A percentile compares a stretch with the other conserved stretches of the same genome.
These are phyloP conservation scores for Ditylenchus weischeri DNA, from an alignment of 2,888 invertebrate species.

Conservation along the genomic window DNA sequence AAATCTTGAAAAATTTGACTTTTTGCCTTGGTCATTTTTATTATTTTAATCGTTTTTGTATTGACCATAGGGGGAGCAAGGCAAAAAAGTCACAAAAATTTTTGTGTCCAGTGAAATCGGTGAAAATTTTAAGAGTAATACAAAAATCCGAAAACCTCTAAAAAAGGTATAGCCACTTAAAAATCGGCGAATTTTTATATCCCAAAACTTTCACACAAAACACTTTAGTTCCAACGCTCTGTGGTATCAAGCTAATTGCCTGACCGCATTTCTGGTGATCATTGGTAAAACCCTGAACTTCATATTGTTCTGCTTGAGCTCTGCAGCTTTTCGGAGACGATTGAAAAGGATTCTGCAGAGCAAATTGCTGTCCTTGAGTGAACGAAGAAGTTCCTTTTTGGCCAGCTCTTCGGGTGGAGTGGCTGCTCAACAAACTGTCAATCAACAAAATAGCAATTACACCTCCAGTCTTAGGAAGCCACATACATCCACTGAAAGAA, in stretches of 20 bases:
- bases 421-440: not conserved
- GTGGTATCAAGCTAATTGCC: conserved; percentile 28
- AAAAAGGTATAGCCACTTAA: too few species aligned
- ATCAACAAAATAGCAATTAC: conserved; percentile 5
- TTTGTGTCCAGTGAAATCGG: too few species aligned
- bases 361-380: conserved; percentile 16
- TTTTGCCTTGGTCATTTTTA: too few species aligned
- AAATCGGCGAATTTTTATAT: too few species aligned
- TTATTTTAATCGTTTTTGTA: too few species aligned
- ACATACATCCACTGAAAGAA: not conserved
- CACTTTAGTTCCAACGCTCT: conserved; percentile 12
- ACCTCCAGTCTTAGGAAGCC: conserved; percentile 18
- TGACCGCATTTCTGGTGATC: conserved; percentile 38
- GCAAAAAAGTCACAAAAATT: too few species aligned
- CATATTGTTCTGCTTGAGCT: conserved; percentile 52
- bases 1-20: too few species aligned
- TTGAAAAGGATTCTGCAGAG: conserved; percentile 27
- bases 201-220: too few species aligned
- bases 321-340: conserved; percentile 49
- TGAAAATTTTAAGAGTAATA: too few species aligned
- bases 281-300: conserved; percentile 53
- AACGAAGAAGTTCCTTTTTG: conserved; percentile 16
- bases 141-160: too few species aligned
- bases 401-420: conserved; percentile 7
- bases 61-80: too few species aligned